A percentile compares a stretch with the other conserved stretches of the same genome.
Conservation (phyloP, 2,888 invertebrate species). For the Trichopria drosophilae region DNA sequence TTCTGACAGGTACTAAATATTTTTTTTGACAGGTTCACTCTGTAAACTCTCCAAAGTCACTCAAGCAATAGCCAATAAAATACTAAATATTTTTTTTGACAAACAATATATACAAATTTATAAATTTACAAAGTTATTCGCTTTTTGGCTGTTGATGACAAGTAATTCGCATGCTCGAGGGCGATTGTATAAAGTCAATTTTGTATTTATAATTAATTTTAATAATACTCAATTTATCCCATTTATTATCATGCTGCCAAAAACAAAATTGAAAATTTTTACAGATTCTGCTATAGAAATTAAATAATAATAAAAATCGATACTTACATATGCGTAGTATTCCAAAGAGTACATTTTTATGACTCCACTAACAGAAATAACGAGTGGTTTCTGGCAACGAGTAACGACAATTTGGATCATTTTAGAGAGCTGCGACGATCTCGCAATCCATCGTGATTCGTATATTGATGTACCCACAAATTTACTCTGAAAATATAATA, state of each 20-base stretch:
- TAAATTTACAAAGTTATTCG: too few species aligned
- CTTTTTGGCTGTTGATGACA: too few species aligned
- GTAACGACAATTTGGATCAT: slow-evolving; percentile 31
- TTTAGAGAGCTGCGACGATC: slow-evolving; percentile 20
- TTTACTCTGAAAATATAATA: slow-evolving; percentile 32
- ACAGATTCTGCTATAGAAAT: too few species aligned
- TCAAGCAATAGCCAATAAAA: too few species aligned
- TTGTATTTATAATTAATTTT: not conserved
- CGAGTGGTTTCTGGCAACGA: slow-evolving; percentile 32
- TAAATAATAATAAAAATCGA: slow-evolving; percentile 12
- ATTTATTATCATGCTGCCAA: not conserved
- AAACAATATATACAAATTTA: too few species aligned
- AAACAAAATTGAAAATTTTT: too few species aligned
- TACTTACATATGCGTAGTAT: slow-evolving; percentile 38
- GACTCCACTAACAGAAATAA: slow-evolving; percentile 29
- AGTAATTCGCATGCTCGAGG: too few species aligned
- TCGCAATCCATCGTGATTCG: slow-evolving; percentile 34
- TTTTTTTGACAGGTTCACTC: too few species aligned
- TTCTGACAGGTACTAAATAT: too few species aligned
- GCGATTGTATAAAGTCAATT: slow-evolving; percentile 1
- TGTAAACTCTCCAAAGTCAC: too few species aligned
- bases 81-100: too few species aligned
- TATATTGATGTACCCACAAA: slow-evolving; percentile 32
- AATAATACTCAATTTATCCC: not conserved
- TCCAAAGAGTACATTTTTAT: slow-evolving; percentile 35